A percentile compares a stretch with the other conserved stretches of the same genome.
Conservation (phyloP, 2,888 invertebrate species). For the Acanthopleura granulata region DNA sequence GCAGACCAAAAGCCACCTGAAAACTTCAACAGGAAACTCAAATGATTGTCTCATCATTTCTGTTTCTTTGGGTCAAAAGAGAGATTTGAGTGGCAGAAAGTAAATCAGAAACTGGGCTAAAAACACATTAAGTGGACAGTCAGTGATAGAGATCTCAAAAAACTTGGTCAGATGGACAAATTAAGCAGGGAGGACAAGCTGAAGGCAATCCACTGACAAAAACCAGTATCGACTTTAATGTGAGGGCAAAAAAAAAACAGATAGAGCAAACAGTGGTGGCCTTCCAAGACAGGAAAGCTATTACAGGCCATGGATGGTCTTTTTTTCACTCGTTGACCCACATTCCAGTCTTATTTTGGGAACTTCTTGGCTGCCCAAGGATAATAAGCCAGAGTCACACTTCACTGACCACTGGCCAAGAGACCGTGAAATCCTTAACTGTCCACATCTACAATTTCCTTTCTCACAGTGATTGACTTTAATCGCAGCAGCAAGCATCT, state of each 20-base stretch:
- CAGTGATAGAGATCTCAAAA: too few species aligned
- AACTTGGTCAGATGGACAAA: too few species aligned
- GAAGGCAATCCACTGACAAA: too few species aligned
- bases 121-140: too few species aligned
- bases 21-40: too few species aligned
- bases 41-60: too few species aligned
- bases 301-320: not conserved
- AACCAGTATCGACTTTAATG: too few species aligned
- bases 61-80: too few species aligned
- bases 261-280: not conserved
- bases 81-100: too few species aligned
- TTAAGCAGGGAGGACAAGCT: too few species aligned
- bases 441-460: not conserved
- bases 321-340: not conserved
- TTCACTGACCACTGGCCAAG: not conserved
- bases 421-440: not conserved
- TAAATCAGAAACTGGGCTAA: too few species aligned
- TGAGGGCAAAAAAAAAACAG: not conserved
- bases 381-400: not conserved
- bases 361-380: not conserved
- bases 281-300: not conserved
- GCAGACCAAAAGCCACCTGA: too few species aligned
- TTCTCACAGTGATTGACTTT: not conserved
- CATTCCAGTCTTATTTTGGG: conserved; percentile 3
- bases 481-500: not conserved